phyloP scores from a whole-genome alignment of 2,113 vertebrate species.

The Alethe castanea region DNA sequence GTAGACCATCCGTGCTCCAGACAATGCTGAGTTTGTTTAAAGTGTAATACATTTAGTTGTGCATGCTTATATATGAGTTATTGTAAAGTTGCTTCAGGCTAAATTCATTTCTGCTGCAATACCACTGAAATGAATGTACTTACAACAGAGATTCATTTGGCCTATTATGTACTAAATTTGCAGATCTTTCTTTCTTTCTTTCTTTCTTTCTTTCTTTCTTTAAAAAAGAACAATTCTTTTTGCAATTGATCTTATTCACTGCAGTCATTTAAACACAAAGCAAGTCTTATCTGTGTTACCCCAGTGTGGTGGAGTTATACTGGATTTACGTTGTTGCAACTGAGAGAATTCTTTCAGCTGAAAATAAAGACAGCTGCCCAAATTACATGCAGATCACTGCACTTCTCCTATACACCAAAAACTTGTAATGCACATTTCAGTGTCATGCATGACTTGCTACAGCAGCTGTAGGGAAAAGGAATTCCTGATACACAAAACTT shows the following conservation, averaged over 20 bases:
- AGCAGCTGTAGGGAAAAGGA: slow-evolving; percentile 23
- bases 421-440: slow-evolving; percentile 38
- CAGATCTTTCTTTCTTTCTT: slow-evolving; percentile 49
- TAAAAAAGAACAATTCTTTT: slow-evolving; percentile 52
- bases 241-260: slow-evolving; percentile 25
- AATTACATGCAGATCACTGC: slow-evolving; percentile 51
- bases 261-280: slow-evolving; percentile 50
- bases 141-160: slow-evolving; percentile 30
- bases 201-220: slow-evolving; percentile 54
- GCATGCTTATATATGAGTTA: slow-evolving; percentile 32
- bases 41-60: slow-evolving; percentile 43
- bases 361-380: slow-evolving; percentile 48
- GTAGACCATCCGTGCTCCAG: slow-evolving; percentile 32
- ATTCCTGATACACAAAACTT: slow-evolving; percentile 7
- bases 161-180: slow-evolving; percentile 52
- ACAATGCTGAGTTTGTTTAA: slow-evolving; percentile 62
- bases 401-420: slow-evolving; percentile 40
- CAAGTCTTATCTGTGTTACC: slow-evolving; percentile 24
- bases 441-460: slow-evolving; percentile 34
- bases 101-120: slow-evolving; percentile 11
- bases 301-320: slow-evolving; percentile 31
- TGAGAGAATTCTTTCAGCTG: slow-evolving; percentile 53
- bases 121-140: neutral
- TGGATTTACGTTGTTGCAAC: slow-evolving; percentile 59
- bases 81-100: slow-evolving; percentile 34